A percentile compares a stretch with the other conserved stretches of the same genome.
phyloP scores from a whole-genome alignment of 2,888 invertebrate genomes.

The Alcis repandata region DNA sequence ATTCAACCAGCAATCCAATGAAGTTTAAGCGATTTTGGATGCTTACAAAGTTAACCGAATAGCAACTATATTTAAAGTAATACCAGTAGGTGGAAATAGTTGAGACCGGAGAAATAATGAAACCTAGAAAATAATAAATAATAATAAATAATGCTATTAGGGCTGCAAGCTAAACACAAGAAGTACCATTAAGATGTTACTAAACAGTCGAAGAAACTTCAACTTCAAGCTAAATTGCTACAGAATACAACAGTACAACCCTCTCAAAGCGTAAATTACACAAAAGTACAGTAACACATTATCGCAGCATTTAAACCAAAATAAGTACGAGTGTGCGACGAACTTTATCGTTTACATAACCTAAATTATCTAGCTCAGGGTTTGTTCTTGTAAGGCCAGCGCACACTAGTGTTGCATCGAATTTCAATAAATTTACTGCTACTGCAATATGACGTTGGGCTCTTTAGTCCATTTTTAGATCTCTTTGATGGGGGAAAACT shows the following conservation, averaged over 20 bases:
- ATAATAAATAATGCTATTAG: background rate
- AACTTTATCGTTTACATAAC: constrained; percentile 17
- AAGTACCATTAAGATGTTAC: constrained; percentile 2
- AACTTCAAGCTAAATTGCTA: constrained; percentile 7
- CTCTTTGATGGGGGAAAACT: too few relatives aligned
- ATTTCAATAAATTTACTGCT: background rate
- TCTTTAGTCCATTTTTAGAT: too few relatives aligned
- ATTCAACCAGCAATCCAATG: constrained; percentile 21
- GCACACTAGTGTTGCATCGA: background rate
- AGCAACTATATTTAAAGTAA: constrained; percentile 20
- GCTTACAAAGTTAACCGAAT: constrained; percentile 22
- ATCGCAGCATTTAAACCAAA: constrained; percentile 3
- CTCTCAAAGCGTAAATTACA: constrained; percentile 2
- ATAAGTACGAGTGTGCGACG: background rate
- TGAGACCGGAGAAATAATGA: constrained; percentile 5
- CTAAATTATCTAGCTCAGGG: constrained; percentile 19
- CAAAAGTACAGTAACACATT: constrained; percentile 7
- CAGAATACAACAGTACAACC: background rate
- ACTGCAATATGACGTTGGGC: too few relatives aligned
- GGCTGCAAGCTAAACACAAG: background rate
- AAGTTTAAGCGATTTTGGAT: constrained; percentile 33
- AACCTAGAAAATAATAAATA: background rate
- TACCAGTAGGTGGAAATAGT: constrained; percentile 16
- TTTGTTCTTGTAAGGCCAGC: constrained; percentile 6
- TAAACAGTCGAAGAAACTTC: constrained; percentile 6